A percentile compares a stretch with the other conserved stretches of the same genome.
phyloP scores from a whole-genome alignment of 2,113 vertebrate species.

The Trogon surrucura region DNA sequence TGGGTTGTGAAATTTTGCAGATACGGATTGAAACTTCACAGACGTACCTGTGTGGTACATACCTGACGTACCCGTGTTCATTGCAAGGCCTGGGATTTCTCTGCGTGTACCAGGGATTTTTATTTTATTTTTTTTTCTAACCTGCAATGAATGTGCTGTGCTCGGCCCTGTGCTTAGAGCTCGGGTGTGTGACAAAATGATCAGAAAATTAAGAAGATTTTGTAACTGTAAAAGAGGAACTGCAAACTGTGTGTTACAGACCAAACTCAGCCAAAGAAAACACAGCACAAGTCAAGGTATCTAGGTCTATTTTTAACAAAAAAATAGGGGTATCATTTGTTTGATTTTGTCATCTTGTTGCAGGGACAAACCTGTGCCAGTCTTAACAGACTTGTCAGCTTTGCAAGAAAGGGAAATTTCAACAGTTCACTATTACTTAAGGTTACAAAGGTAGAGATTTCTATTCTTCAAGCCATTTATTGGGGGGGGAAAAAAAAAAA shows the following conservation, averaged over 20 bases:
- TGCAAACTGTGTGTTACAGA: background rate
- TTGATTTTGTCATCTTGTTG: background rate
- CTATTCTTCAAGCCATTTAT: background rate
- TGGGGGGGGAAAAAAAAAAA: background rate
- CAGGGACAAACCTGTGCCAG: background rate
- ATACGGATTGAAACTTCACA: background rate
- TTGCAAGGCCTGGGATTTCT: background rate
- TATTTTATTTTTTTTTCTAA: no score
- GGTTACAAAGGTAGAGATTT: background rate
- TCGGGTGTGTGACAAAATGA: background rate
- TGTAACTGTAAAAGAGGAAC: background rate
- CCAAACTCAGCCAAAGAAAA: background rate
- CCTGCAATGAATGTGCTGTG: background rate
- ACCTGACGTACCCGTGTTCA: background rate
- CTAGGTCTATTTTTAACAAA: background rate
- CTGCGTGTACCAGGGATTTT: accelerated
- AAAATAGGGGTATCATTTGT: background rate
- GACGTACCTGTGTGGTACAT: background rate
- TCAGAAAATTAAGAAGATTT: background rate
- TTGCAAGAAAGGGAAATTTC: background rate
- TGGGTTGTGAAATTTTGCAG: background rate
- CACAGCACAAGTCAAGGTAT: background rate
- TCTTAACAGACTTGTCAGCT: background rate
- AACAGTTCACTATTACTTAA: background rate
- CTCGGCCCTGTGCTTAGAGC: background rate